phyloP scores from a whole-genome alignment of 1,140 invertebrate genomes.

The Himalopsyche phryganea region DNA sequence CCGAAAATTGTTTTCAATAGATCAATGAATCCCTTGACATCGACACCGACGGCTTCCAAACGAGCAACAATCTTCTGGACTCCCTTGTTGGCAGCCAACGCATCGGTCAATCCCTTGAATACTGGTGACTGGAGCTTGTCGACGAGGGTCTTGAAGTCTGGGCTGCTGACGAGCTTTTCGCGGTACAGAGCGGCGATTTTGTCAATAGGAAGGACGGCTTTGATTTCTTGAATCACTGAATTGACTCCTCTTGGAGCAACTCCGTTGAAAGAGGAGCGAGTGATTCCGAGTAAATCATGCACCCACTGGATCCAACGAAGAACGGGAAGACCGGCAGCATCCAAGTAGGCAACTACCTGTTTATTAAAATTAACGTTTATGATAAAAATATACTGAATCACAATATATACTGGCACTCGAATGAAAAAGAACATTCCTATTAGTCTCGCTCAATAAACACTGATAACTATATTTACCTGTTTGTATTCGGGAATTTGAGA shows the following conservation, averaged over 20 bases:
- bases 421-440: not conserved
- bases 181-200: not conserved
- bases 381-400: too few species aligned
- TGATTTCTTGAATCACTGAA: not conserved
- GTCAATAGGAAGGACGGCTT: conserved; percentile 1
- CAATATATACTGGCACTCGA: too few species aligned
- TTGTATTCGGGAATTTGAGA: not conserved
- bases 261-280: not conserved
- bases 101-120: not conserved
- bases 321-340: conserved; percentile 8
- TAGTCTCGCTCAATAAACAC: not conserved
- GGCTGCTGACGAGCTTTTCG: not conserved
- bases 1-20: not conserved
- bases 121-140: not conserved
- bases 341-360: conserved; percentile 6
- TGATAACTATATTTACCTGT: not conserved
- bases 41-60: conserved; percentile 1
- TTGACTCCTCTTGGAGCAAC: not conserved
- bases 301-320: conserved; percentile 2
- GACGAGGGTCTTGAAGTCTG: conserved; percentile 3
- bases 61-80: conserved; percentile 1
- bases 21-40: not conserved
- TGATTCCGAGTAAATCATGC: conserved; percentile 3
- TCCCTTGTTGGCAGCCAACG: not conserved
- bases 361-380: too few species aligned